Percentiles rank a stretch among this genome's conserved stretches.
Conservation (phyloP, 2,888 invertebrate species). For the Dicyrtomina minuta region DNA sequence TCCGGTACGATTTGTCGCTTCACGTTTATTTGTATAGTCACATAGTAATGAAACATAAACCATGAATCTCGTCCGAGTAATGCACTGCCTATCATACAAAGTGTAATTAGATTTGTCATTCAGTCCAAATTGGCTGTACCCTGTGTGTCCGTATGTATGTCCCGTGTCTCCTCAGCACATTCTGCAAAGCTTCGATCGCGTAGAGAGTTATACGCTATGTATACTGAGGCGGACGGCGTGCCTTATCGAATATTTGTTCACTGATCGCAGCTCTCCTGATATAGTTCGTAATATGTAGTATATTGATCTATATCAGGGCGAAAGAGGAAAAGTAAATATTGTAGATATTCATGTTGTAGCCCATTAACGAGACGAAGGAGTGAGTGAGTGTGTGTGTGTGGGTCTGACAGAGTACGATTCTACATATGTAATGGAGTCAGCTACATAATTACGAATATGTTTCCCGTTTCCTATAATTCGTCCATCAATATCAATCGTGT, state of each 20-base stretch:
- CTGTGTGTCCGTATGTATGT: background rate
- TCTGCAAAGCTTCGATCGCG: background rate
- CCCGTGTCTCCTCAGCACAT: background rate
- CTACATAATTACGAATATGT: background rate
- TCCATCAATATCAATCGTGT: background rate
- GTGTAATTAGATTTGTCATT: background rate
- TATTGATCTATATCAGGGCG: constrained; percentile 15
- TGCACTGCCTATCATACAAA: background rate
- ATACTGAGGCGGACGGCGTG: too few species aligned
- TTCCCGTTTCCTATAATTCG: background rate
- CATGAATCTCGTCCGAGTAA: background rate
- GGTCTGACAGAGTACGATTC: background rate
- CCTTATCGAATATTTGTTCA: too few species aligned
- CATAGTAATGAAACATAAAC: background rate
- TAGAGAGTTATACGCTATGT: too few species aligned
- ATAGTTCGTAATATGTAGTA: background rate
- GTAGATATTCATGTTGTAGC: background rate
- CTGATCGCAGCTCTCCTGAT: background rate
- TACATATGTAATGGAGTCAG: background rate
- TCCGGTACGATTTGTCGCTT: constrained; percentile 34
- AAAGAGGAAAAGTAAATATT: constrained; percentile 16
- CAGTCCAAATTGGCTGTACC: too few species aligned
- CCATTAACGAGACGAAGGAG: background rate
- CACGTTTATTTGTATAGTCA: constrained; percentile 21
- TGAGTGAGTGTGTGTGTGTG: background rate